Conservation (phyloP, 92 coral and sea anemone species). For the Actinostola sp. region DNA sequence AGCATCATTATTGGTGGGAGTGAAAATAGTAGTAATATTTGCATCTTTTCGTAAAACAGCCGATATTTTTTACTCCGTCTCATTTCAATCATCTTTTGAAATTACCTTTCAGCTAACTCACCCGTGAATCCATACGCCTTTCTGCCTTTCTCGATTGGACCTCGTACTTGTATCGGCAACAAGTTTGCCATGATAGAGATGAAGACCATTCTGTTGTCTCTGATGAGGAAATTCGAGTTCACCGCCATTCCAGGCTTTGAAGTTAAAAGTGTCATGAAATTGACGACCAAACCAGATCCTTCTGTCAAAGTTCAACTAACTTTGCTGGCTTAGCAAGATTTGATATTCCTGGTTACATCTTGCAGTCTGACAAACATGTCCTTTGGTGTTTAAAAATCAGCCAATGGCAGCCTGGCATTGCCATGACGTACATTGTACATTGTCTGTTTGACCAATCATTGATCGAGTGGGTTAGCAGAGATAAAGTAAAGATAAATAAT, state of each 20-base stretch:
- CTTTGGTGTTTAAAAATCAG: too few species aligned
- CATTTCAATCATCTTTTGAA: not conserved
- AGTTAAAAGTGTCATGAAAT: slow-evolving; percentile 29
- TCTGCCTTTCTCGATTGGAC: slow-evolving; percentile 72
- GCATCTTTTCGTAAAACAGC: too few species aligned
- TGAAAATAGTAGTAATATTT: too few species aligned
- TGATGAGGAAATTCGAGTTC: slow-evolving; percentile 55
- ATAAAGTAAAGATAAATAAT: too few species aligned
- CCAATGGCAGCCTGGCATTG: too few species aligned
- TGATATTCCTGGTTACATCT: too few species aligned
- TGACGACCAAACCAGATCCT: slow-evolving; percentile 44
- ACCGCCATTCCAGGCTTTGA: slow-evolving; percentile 56
- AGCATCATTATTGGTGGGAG: not conserved
- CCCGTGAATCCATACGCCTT: slow-evolving; percentile 39
- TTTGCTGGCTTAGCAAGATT: not conserved
- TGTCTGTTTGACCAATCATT: too few species aligned
- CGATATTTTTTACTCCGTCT: not conserved
- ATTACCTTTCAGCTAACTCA: slow-evolving; percentile 1
- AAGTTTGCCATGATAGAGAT: slow-evolving; percentile 73
- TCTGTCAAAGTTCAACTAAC: slow-evolving; percentile 24
- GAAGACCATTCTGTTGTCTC: slow-evolving; percentile 48
- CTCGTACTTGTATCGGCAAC: slow-evolving; percentile 72
- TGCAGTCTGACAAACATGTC: too few species aligned
- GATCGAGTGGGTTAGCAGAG: too few species aligned
- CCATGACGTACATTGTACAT: too few species aligned